A percentile compares a stretch with the other conserved stretches of the same genome.
Evolutionary conservation across 2,113 vertebrate species (phyloP).

Genomic region (Cyrtonyx montezumae): DNA sequence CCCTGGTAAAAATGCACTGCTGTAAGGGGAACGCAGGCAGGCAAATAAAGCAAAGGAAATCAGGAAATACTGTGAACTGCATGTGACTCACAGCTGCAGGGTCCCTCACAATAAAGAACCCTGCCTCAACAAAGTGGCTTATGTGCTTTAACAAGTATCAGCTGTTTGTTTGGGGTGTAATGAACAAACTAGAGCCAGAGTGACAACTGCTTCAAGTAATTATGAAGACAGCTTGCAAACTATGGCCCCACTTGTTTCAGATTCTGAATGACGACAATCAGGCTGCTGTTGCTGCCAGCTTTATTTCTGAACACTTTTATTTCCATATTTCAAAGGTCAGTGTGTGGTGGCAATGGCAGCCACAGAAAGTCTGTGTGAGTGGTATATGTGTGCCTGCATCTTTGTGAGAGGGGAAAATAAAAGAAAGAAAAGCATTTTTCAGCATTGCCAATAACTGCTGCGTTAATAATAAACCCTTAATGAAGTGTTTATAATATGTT

Average conservation of each 20-base stretch:
- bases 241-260: conserved; percentile 77
- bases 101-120: conserved; percentile 58
- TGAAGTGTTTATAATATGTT: neutral
- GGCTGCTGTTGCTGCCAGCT: conserved; percentile 77
- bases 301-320: conserved; percentile 82
- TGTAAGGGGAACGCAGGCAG: conserved; percentile 69
- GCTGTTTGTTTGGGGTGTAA: conserved; percentile 79
- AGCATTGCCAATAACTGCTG: neutral
- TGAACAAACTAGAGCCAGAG: conserved; percentile 76
- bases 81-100: conserved; percentile 77
- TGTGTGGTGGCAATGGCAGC: conserved; percentile 55
- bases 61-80: conserved; percentile 72
- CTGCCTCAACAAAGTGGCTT: conserved; percentile 78
- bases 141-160: conserved; percentile 76
- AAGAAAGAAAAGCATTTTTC: neutral
- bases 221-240: conserved; percentile 81
- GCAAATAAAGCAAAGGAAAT: conserved; percentile 71
- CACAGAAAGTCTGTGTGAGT: conserved; percentile 66
- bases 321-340: conserved; percentile 84
- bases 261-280: conserved; percentile 74
- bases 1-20: conserved; percentile 44
- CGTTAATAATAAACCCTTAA: neutral
- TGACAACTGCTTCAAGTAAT: conserved; percentile 80
- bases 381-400: neutral
- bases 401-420: conserved; percentile 1